Conservation (phyloP, 2,113 vertebrate species). For the Colaptes auratus region DNA sequence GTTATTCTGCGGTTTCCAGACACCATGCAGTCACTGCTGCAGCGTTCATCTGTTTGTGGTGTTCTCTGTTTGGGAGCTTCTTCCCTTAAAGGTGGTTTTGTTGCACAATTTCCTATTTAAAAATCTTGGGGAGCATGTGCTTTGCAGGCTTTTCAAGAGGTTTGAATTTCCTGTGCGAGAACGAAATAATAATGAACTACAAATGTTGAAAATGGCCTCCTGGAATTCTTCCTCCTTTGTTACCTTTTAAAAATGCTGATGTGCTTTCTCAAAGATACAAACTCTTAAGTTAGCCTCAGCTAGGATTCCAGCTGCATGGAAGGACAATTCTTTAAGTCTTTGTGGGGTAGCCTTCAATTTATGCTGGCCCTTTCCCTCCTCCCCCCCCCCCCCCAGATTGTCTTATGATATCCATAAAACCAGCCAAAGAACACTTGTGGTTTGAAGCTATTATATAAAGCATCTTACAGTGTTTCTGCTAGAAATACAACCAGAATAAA, state of each 20-base stretch:
- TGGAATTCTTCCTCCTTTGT: neutral
- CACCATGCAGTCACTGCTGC: neutral
- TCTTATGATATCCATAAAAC: neutral
- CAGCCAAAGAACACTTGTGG: slow-evolving; percentile 35
- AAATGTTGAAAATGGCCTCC: neutral
- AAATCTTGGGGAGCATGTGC: neutral
- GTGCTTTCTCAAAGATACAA: neutral
- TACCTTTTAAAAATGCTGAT: neutral
- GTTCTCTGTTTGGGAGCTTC: neutral
- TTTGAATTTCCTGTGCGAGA: neutral
- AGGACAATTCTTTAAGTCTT: neutral
- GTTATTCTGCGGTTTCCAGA: neutral
- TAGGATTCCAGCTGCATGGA: neutral
- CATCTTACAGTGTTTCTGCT: neutral
- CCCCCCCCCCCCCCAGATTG: neutral
- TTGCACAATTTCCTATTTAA: neutral
- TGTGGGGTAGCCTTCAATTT: neutral
- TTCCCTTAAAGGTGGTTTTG: neutral
- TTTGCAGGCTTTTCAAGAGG: neutral
- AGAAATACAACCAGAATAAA: slow-evolving; percentile 13
- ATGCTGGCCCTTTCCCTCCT: neutral
- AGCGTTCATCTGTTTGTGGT: neutral
- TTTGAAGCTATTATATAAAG: slow-evolving; percentile 15
- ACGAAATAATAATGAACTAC: neutral
- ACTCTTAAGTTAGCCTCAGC: neutral